Percentiles rank a stretch among this genome's conserved stretches.
phyloP scores from a whole-genome alignment of 2,797 vertebrate genomes.

The Odontamblyopus rebecca region DNA sequence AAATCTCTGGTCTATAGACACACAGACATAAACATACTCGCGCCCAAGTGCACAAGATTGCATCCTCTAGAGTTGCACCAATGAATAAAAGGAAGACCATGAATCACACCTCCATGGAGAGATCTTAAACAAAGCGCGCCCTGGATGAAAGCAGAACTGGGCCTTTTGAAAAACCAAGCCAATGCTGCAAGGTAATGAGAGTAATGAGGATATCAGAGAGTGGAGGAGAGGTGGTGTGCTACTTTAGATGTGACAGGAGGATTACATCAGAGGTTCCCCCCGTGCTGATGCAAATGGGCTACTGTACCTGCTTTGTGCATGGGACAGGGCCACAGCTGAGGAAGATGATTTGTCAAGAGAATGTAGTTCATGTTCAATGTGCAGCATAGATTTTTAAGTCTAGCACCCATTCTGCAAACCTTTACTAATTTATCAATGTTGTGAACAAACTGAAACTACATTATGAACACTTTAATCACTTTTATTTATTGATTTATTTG shows the following conservation, averaged over 20 bases:
- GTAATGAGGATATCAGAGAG: constrained; percentile 61
- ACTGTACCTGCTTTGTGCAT: constrained; percentile 10
- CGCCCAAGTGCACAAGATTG: constrained; percentile 26
- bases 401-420: neutral
- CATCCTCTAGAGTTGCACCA: constrained; percentile 34
- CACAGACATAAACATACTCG: constrained; percentile 29
- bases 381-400: neutral
- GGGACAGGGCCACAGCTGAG: neutral
- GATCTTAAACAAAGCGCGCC: constrained; percentile 56
- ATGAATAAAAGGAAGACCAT: constrained; percentile 44
- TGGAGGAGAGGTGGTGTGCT: constrained; percentile 47
- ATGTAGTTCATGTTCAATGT: neutral
- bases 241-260: constrained; percentile 57
- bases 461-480: too few species aligned
- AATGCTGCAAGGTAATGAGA: constrained; percentile 60
- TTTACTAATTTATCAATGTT: neutral
- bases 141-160: constrained; percentile 56
- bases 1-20: constrained; percentile 47
- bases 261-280: constrained; percentile 51
- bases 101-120: constrained; percentile 54
- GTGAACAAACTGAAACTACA: neutral
- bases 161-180: constrained; percentile 57
- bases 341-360: neutral
- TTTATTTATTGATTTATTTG: too few species aligned
- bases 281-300: constrained; percentile 22